These are phyloP conservation scores for Lepilemur ruficaudatus DNA, from an alignment of 2,797 vertebrate genomes.

Conservation along the genomic window DNA sequence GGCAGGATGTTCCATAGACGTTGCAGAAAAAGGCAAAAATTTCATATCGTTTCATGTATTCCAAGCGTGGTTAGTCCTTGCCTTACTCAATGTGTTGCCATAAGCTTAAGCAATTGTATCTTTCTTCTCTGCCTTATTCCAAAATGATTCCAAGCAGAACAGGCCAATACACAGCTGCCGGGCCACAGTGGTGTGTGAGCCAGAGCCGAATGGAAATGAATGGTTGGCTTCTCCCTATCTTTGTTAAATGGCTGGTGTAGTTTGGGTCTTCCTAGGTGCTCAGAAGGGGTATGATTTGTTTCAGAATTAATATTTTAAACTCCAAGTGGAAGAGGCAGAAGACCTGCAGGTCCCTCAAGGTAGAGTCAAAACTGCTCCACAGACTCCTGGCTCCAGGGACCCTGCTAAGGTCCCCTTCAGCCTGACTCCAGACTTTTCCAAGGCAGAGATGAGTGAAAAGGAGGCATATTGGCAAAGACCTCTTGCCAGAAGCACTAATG, in stretches of 20 bases:
- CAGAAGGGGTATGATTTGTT: background rate
- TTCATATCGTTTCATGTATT: slow-evolving; percentile 1
- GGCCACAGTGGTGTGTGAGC: background rate
- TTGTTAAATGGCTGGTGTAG: background rate
- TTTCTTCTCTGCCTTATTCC: background rate
- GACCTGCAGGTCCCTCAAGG: background rate
- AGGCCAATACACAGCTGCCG: background rate
- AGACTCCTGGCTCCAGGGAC: background rate
- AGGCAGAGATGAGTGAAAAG: background rate
- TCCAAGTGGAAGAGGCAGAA: background rate
- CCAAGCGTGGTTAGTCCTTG: background rate
- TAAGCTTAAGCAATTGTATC: background rate
- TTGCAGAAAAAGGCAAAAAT: background rate
- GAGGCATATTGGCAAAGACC: background rate
- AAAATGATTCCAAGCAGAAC: slow-evolving; percentile 14
- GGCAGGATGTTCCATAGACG: background rate
- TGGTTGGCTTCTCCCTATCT: background rate
- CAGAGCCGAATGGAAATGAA: background rate
- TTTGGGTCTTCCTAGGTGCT: background rate
- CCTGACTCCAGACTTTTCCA: background rate
- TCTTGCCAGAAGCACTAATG: background rate
- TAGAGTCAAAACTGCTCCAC: background rate
- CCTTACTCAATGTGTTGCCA: background rate
- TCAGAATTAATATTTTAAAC: background rate
- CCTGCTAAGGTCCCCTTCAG: background rate